Base-by-base conservation (phyloP, 1,140 invertebrate genomes). In the Battus philenor region DNA sequence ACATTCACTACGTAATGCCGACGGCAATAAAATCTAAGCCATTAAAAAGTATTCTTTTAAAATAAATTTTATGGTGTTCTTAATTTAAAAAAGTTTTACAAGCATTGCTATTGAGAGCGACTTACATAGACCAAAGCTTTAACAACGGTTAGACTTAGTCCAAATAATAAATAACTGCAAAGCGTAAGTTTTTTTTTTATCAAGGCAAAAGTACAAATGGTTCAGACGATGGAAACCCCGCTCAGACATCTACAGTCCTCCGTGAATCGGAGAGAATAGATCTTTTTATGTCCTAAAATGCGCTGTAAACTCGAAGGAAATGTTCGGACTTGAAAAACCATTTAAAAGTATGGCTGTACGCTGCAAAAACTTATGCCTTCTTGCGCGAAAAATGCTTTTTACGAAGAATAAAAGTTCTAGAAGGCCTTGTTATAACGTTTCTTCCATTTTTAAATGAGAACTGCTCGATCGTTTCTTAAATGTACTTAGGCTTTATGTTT, bases 201-300 rank as follows among this genome's bases (percentile, higher is more conserved):
- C 10, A 20, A 20, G 8, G n/a, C n/a, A 34, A 34, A 18, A 1
- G 9, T n/a, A 34, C 32, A 20, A 34, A 22, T 20, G 17, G 4
- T 36, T 36, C 16, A 36, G 33, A 22, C 16, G 32, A 17, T 8
- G 33, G 10, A 36, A 36, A 36, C 4, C 33, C 33, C 10, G 18
- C 33, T 17, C 17, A 36, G 33, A 36, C 17, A 10, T 36, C 33
- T 36, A 11, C 11, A 22, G 33, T 36, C 16, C 31, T 10, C 31
- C 33, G 9, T 20, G 17, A 36, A 36, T 36, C 33, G 17, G 33
- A 11, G 17, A 36, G 33, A 36, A 36, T 36, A 36, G 17, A 22
- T 36, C 33, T 36, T 36, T 36, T 36, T 36, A 36, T 36, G 33
- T 20, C 33, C 33, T 36, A 36, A 36, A 36, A 36, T 20, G 10